Evolutionary conservation across 2,113 vertebrate genomes (phyloP).

Genomic region (Microcebus lehilahytsara): DNA sequence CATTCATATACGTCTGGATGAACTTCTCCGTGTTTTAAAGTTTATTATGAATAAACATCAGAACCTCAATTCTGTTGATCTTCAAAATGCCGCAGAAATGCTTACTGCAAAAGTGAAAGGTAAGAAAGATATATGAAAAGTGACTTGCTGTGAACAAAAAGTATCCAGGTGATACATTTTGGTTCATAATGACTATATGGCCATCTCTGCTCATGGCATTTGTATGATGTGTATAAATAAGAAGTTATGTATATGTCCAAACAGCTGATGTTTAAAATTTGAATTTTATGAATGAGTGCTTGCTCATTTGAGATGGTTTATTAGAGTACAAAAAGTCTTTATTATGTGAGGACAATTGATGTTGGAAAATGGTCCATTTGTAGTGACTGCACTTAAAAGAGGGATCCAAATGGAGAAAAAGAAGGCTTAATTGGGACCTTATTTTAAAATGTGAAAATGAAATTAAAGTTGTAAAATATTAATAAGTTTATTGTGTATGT

Average conservation of each 20-base stretch:
- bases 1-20: slow-evolving; percentile 93
- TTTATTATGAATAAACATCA: slow-evolving; percentile 94
- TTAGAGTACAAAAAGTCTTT: not conserved
- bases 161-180: not conserved
- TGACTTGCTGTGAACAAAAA: not conserved
- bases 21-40: slow-evolving; percentile 93
- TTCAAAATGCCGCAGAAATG: slow-evolving; percentile 94
- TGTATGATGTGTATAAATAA: not conserved
- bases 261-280: not conserved
- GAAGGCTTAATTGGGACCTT: not conserved
- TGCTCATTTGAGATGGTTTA: not conserved
- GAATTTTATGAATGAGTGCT: not conserved
- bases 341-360: not conserved
- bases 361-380: slow-evolving; percentile 2
- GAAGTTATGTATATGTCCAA: not conserved
- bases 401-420: slow-evolving; percentile 14
- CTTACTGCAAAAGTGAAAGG: slow-evolving; percentile 97
- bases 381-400: not conserved
- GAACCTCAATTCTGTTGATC: slow-evolving; percentile 94
- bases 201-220: not conserved
- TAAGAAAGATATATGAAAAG: slow-evolving; percentile 80
- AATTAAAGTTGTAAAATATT: not conserved
- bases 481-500: not conserved
- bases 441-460: slow-evolving; percentile 38
- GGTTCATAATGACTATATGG: not conserved